Evolutionary conservation across 2,797 vertebrate species (phyloP).

Genomic region (Phoebastria nigripes): DNA sequence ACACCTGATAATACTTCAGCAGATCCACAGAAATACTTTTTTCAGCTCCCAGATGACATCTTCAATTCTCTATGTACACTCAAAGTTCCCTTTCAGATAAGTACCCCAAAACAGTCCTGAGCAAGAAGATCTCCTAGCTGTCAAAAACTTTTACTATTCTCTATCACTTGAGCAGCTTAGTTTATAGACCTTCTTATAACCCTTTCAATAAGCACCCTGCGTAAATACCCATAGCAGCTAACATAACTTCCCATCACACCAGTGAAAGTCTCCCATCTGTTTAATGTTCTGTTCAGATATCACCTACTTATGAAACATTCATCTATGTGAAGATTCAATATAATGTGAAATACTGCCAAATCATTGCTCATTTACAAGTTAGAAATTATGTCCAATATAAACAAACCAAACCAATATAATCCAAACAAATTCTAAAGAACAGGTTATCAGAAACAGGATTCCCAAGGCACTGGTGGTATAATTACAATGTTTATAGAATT

Average conservation of each 20-base stretch:
- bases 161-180: background rate
- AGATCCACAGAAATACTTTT: background rate
- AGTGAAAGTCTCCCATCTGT: background rate
- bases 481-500: background rate
- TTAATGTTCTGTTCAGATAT: background rate
- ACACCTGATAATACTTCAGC: background rate
- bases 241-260: background rate
- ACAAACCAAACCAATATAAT: background rate
- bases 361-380: background rate
- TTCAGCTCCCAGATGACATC: background rate
- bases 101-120: background rate
- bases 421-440: background rate
- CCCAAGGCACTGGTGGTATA: background rate
- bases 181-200: background rate
- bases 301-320: background rate
- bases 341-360: background rate
- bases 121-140: background rate
- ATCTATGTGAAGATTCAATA: background rate
- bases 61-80: background rate
- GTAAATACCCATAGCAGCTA: background rate
- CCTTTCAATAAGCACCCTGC: background rate
- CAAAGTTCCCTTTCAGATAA: background rate
- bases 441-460: background rate
- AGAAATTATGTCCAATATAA: background rate
- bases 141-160: background rate